Conservation (phyloP, 2,113 vertebrate species). For the Zingel zingel region DNA sequence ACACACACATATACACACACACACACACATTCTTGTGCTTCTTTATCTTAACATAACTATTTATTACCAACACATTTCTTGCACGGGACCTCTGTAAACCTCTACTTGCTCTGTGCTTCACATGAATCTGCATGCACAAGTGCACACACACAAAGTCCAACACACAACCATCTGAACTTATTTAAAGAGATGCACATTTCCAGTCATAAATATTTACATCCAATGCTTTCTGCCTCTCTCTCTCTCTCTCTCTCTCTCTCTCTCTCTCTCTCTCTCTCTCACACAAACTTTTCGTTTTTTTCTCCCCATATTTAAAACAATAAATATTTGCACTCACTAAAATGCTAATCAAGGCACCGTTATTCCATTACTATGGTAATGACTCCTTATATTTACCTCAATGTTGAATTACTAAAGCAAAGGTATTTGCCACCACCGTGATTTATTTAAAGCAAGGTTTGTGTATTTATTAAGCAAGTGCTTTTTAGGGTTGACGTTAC, state of each 20-base stretch:
- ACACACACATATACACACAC: conserved; percentile 21
- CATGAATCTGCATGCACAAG: neutral
- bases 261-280: neutral
- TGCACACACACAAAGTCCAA: neutral
- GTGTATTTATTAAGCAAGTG: conserved; percentile 21
- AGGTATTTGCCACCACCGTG: conserved; percentile 37
- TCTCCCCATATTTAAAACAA: conserved; percentile 49
- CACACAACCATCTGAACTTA: neutral
- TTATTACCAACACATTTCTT: neutral
- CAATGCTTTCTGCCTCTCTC: neutral
- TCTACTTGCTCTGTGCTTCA: conserved; percentile 7
- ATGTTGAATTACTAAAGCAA: conserved; percentile 51
- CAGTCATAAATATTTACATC: conserved; percentile 51
- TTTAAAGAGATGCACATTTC: conserved; percentile 5
- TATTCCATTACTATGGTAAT: conserved; percentile 77
- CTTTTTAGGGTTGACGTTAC: conserved; percentile 2
- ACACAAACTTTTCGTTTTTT: neutral
- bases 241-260: neutral
- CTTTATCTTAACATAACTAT: neutral
- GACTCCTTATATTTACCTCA: conserved; percentile 55
- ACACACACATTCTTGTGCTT: neutral
- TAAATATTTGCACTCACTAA: conserved; percentile 71
- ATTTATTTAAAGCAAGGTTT: conserved; percentile 44
- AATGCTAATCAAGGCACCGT: conserved; percentile 58
- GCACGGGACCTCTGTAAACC: neutral